Base-by-base conservation (phyloP, 1,140 invertebrate species). In the Mesaphorura yosii region DNA sequence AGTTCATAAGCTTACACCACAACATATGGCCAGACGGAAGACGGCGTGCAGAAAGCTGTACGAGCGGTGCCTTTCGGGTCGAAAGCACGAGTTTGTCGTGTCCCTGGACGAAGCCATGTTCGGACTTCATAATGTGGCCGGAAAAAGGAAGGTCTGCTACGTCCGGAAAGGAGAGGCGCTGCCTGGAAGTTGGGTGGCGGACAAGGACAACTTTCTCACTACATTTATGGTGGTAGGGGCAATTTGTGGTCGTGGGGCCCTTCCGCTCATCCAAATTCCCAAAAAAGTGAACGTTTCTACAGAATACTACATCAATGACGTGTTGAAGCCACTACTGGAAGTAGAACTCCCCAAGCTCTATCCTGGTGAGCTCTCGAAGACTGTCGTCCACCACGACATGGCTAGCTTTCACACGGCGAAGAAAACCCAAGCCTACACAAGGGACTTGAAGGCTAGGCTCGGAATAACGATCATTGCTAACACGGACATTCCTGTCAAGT, bases 191-290 rank as follows among this genome's bases (percentile, higher is more conserved):
- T 40, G 31, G 31, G 48, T 51, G 5, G 25, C 10, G 12, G 7
- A 41, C 44, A 48, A 48, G 47, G 20, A 48, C 5, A 37, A 14
- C 26, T 48, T 37, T 29, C 15, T 29, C 12, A 48, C 3, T 5
- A 23, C 7, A 15, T 48, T 48, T 20, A 48, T 48, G 47, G 47
- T 48, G 20, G 47, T 48, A 5, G 47, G 47, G 5, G 47, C 47
- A 48, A 48, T 48, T 15, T 23, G 27, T 15, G 47, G 47, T 20
- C 26, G 47, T 34, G 47, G 47, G 20, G 15, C 20, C 27, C 15
- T 48, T 20, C 27, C 27, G 19, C 26, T 48, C 19, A 37, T 48
- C 5, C 5, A 6, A 34, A 31, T 48, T 17, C 6, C 6, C 4
- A 5, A 3, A 42, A 48, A 48, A 4, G 10, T 7, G 5, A 48